These are phyloP conservation scores for Botia almorhae DNA, from an alignment of 2,797 vertebrate species.

Conservation along the genomic window DNA sequence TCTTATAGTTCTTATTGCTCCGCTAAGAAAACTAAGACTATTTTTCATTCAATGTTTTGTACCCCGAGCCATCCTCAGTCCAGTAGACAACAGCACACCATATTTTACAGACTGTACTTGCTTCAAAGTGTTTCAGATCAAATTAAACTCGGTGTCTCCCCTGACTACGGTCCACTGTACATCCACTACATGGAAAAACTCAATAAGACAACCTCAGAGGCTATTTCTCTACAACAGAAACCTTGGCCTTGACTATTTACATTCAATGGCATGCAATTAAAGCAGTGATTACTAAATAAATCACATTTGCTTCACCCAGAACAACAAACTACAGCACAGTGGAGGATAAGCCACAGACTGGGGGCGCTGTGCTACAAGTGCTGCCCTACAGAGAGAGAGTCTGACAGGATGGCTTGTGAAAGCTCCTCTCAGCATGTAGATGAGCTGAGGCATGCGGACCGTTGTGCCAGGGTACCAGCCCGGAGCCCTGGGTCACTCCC, in stretches of 20 bases:
- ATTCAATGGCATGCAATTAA: constrained; percentile 50
- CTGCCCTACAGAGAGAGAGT: neutral
- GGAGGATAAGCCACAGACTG: constrained; percentile 29
- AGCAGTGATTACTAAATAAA: constrained; percentile 51
- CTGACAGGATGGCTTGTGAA: constrained; percentile 29
- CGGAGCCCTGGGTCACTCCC: constrained; percentile 20
- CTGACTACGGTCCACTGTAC: constrained; percentile 15
- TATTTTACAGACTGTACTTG: neutral
- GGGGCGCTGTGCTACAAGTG: constrained; percentile 30
- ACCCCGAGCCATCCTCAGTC: too few species aligned
- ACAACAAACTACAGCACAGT: constrained; percentile 3
- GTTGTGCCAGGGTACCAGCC: constrained; percentile 2
- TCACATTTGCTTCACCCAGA: constrained; percentile 46
- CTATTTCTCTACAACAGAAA: constrained; percentile 50
- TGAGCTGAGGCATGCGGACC: constrained; percentile 12
- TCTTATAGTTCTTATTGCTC: too few species aligned
- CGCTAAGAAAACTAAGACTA: too few species aligned
- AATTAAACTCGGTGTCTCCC: neutral
- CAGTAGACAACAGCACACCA: too few species aligned
- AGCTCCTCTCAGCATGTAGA: constrained; percentile 12
- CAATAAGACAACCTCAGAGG: constrained; percentile 40
- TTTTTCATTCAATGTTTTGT: too few species aligned
- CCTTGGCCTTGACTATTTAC: constrained; percentile 43
- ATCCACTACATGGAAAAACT: neutral
- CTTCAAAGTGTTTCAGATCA: neutral